phyloP scores from a whole-genome alignment of 2,113 vertebrate species.

The Machaerirhynchus nigripectus region DNA sequence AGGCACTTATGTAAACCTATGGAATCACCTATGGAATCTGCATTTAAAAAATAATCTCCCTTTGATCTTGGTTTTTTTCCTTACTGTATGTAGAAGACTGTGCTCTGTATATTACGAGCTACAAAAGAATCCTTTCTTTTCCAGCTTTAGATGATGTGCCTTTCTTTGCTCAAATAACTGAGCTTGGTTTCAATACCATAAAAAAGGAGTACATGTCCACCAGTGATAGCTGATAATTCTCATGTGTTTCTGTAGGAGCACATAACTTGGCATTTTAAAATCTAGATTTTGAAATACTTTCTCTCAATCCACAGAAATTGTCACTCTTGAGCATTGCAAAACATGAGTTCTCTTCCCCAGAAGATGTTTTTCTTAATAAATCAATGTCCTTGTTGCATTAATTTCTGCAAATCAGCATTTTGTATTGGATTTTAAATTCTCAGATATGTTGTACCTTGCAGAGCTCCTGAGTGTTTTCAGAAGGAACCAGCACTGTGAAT shows the following conservation, averaged over 20 bases:
- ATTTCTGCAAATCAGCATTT: neutral
- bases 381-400: neutral
- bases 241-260: neutral
- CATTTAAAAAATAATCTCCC: neutral
- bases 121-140: neutral
- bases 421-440: neutral
- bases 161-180: neutral
- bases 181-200: neutral
- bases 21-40: neutral
- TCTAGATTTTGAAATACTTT: neutral
- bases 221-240: neutral
- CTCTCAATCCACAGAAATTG: neutral
- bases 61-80: neutral
- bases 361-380: neutral
- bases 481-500: neutral
- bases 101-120: neutral
- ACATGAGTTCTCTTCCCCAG: neutral
- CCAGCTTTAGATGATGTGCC: neutral
- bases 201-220: neutral
- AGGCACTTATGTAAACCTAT: no score
- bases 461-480: neutral
- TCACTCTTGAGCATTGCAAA: neutral
- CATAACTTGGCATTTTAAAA: neutral
- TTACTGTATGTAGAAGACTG: neutral
- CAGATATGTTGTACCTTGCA: neutral